Evolutionary conservation across 2,113 vertebrate species (phyloP).

Genomic region (Sus scrofa): T2T-Sscrofa CM000820.6:117985001-117985500

Average conservation of each 20-base stretch:
- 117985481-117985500: not conserved
- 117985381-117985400: no score
- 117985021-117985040: not conserved
- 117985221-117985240: not conserved
- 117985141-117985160: not conserved
- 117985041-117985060: not conserved
- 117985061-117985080: not conserved
- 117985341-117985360: no score
- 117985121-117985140: not conserved
- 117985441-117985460: no score
- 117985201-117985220: not conserved
- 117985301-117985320: no score
- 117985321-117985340: no score
- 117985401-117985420: no score
- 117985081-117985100: not conserved
- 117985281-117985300: not conserved
- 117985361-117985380: no score
- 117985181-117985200: not conserved
- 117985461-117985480: not conserved
- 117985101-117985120: not conserved
- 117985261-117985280: not conserved
- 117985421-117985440: no score
- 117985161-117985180: not conserved
- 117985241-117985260: not conserved
- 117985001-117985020: constrained; percentile 2